Percentiles rank a stretch among this genome's conserved stretches.
These are phyloP conservation scores for Elysia crispata DNA, from an alignment of 2,888 invertebrate genomes.

Conservation along the genomic window DNA sequence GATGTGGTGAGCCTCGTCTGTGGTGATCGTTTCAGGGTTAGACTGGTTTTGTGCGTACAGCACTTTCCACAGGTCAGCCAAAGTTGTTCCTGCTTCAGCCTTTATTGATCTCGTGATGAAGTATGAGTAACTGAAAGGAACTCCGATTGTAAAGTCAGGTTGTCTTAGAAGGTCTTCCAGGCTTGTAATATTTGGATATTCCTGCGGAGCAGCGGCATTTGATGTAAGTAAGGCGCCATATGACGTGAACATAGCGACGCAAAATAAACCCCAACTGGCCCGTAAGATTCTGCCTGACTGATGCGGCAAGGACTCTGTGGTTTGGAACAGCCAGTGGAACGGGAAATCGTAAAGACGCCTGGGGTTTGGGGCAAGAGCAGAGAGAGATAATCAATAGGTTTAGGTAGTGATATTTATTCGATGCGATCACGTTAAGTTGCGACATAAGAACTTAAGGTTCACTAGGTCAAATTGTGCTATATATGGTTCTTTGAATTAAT, in stretches of 20 bases:
- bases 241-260: constrained; percentile 2
- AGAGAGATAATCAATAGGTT: too few species aligned
- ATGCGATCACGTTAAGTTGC: too few species aligned
- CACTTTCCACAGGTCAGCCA: not conserved
- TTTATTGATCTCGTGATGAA: not conserved
- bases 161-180: constrained; percentile 16
- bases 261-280: constrained; percentile 25
- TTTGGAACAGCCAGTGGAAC: not conserved
- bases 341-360: not conserved
- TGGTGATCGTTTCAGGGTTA: constrained; percentile 11
- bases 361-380: too few species aligned
- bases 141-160: constrained; percentile 14
- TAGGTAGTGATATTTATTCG: too few species aligned
- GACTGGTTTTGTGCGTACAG: constrained; percentile 30
- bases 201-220: not conserved
- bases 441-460: too few species aligned
- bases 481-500: too few species aligned
- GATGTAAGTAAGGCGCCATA: constrained; percentile 35
- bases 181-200: not conserved
- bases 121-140: not conserved
- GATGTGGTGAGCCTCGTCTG: not conserved
- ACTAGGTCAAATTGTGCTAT: too few species aligned
- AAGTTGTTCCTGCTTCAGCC: not conserved
- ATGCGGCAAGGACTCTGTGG: not conserved
- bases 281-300: constrained; percentile 23